Evolutionary conservation across 2,797 vertebrate species (phyloP), one percentile per base, ranked within the genome.

Genomic region (Antrozous pallidus): DNA sequence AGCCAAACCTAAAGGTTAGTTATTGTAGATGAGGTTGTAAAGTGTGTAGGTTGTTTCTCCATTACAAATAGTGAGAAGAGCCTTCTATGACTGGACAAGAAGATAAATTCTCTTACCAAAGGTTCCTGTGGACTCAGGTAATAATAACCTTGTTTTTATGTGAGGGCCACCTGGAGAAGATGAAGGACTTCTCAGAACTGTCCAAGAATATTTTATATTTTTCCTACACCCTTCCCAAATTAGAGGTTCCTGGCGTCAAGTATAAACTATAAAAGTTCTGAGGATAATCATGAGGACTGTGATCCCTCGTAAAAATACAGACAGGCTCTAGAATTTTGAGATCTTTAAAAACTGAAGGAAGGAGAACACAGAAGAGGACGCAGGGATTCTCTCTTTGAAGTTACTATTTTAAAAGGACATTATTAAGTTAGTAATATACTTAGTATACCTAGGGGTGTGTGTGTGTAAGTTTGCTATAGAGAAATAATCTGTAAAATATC

Each of bases 401-500:
- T 38, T 65, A 38, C 45, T 63, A 56, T 40, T 85, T 51, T 91
- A 79, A 78, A 77, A 79, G 16, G n/a, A 54, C n/a, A 51, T 54
- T 67, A 8, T 31, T 51, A 71, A 84, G 36, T 70, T 56, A 63
- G 61, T 47, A 80, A 42, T 10, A 5, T 40, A 54, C 31, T 8
- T 90, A 49, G 8, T 63, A 16, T 63, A 49, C 54, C 2, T 94
- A 16, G 6, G 8, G 22, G 9, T 78, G 38, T 58, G 11, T 10
- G 16, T n/a, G 9, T 58, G 10, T 36, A 49, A 56, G 70, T 70
- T 47, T 87, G 16, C 33, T 58, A 6, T 67, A 28, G 36, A 45
- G 6, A 91, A 93, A 58, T 63, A n/a, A 84, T 77, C 54, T 70
- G 17, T 63, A 81, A 74, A 81, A 92, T 92, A 67, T 84, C 65